Evolutionary conservation across 2,888 invertebrate genomes (phyloP).

Genomic region (Acanthopleura granulata): DNA sequence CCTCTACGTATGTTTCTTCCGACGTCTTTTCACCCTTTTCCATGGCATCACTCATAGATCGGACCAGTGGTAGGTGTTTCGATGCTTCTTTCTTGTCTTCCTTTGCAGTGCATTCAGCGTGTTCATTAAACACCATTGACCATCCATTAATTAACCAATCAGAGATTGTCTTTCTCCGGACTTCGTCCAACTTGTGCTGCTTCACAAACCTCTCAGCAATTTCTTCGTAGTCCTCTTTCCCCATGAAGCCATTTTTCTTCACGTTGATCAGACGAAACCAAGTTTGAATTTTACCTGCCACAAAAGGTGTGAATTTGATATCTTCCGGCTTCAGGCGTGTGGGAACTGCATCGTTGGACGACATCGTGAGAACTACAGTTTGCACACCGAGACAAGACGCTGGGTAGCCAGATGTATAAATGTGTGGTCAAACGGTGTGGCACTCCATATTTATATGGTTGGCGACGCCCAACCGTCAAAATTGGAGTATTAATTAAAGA

Average conservation of each 20-base stretch:
- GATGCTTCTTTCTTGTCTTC: conserved; percentile 17
- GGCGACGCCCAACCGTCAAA: too few relatives aligned
- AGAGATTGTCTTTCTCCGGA: conserved; percentile 36
- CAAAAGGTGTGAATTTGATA: conserved; percentile 30
- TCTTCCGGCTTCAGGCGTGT: conserved; percentile 11
- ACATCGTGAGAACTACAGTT: background rate
- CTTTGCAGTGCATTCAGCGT: conserved; percentile 26
- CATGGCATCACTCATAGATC: conserved; percentile 37
- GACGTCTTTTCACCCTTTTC: conserved; percentile 37
- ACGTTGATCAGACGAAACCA: conserved; percentile 52
- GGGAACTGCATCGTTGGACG: background rate
- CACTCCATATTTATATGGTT: too few relatives aligned
- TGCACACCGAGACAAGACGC: too few relatives aligned
- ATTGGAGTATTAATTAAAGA: too few relatives aligned
- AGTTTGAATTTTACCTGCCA: conserved; percentile 39
- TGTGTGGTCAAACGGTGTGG: too few relatives aligned
- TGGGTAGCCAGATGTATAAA: too few relatives aligned
- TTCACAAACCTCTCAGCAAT: conserved; percentile 42
- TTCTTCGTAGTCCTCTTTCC: conserved; percentile 37
- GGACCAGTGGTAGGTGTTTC: conserved; percentile 30
- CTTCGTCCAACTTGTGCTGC: conserved; percentile 40
- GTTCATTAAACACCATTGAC: conserved; percentile 29
- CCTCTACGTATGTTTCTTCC: conserved; percentile 46
- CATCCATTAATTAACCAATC: conserved; percentile 50
- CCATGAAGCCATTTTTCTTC: conserved; percentile 44